These are phyloP conservation scores for Trachelus iudaicus DNA, from an alignment of 2,888 invertebrate species.

Conservation along the genomic window DNA sequence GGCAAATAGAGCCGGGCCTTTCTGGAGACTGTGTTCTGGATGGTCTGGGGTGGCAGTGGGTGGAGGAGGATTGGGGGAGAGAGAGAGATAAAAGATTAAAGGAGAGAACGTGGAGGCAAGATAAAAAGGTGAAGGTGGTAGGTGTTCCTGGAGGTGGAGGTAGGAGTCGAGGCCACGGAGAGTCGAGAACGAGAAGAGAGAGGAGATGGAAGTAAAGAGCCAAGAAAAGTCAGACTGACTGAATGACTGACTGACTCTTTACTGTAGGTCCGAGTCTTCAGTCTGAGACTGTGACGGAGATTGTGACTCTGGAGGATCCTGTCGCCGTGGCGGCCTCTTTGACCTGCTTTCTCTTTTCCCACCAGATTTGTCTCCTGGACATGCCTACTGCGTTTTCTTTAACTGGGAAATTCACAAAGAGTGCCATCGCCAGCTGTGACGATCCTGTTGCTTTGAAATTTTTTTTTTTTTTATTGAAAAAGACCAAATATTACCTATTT, in stretches of 20 bases:
- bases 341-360: slow-evolving; percentile 66
- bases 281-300: not conserved
- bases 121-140: not conserved
- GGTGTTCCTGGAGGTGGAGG: not conserved
- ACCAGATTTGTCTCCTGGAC: slow-evolving; percentile 59
- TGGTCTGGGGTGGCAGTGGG: not conserved
- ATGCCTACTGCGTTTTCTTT: slow-evolving; percentile 43
- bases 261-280: not conserved
- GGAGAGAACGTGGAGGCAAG: not conserved
- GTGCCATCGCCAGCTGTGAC: not conserved
- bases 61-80: not conserved
- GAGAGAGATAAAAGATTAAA: slow-evolving; percentile 12
- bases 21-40: not conserved
- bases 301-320: slow-evolving; percentile 25
- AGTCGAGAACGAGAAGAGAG: not conserved
- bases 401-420: slow-evolving; percentile 48
- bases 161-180: not conserved
- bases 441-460: not conserved
- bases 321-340: slow-evolving; percentile 58
- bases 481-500: not conserved
- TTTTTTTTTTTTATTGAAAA: not conserved
- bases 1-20: not conserved
- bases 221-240: not conserved
- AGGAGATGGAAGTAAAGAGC: not conserved
- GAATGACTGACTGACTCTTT: not conserved